Percentiles rank a stretch among this genome's conserved stretches.
These are phyloP conservation scores for Aelia acuminata DNA, from an alignment of 2,888 invertebrate species.

Conservation along the genomic window DNA sequence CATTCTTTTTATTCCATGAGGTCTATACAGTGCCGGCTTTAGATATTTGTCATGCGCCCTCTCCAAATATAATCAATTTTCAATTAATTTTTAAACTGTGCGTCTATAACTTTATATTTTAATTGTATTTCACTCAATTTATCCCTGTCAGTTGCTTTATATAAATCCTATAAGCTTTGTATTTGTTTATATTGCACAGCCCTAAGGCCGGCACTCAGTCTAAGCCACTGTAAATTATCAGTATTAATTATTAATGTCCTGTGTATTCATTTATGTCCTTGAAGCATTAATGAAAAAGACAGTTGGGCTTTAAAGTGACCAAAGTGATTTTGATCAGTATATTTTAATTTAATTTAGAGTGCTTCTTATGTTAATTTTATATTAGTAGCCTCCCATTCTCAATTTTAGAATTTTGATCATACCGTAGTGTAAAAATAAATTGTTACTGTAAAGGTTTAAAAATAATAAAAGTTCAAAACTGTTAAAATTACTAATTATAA, in stretches of 20 bases:
- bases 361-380: conserved; percentile 35
- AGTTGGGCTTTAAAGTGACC: neutral
- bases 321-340: neutral
- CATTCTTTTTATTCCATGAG: conserved; percentile 41
- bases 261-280: conserved; percentile 8
- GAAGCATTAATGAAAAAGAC: conserved; percentile 1
- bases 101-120: no score
- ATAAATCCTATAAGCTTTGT: no score
- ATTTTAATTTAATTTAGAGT: conserved; percentile 31
- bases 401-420: conserved; percentile 24
- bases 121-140: no score
- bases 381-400: neutral
- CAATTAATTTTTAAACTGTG: no score
- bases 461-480: conserved; percentile 8
- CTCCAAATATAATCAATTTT: no score
- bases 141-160: no score
- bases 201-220: no score
- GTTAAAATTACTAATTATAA: conserved; percentile 48
- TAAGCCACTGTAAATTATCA: conserved; percentile 45
- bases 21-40: no score
- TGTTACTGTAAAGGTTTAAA: conserved; percentile 47
- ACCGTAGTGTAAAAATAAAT: conserved; percentile 39
- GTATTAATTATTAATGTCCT: conserved; percentile 50
- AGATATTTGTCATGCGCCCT: no score
- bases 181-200: no score